Evolutionary conservation across 2,888 invertebrate genomes (phyloP), one percentile per base, ranked within the genome.

Genomic region (Nycteola revayana): DNA sequence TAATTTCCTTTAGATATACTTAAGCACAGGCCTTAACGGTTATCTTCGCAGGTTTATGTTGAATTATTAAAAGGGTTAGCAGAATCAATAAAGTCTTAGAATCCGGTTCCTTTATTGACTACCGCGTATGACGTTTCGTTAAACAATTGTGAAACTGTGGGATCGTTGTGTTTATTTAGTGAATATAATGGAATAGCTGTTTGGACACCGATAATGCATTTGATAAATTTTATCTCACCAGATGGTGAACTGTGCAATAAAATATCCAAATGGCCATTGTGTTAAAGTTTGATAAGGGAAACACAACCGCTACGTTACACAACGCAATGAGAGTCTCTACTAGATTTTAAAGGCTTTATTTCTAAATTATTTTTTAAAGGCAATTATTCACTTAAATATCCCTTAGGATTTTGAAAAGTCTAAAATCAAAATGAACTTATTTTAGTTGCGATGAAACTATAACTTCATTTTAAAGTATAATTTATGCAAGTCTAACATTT

Each of bases 71-170:
- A 47, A 54, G 47, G 34, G 31, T 43, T 47, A 40, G 38, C 42
- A 53, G 49, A 48, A 51, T 54, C 44, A 39, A 53, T 67, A 60
- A 62, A 51, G 39, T 52, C 53, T 57, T 53, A 40, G 29, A 58
- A 57, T 60, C 66, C 58, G 50, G 56, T 60, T 47, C 44, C 48
- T 53, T 50, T 58, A 48, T 48, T 43, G 44, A 39, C 29, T 36
- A 32, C 38, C 35, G 32, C 34, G 37, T 47, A 42, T 40, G 45
- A 47, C 32, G 34, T 53, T 36, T 53, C 56, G 34, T 46, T 54
- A 40, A 37, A 32, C 42, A 38, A 42, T 44, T 40, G 37, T 49
- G 43, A 35, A 52, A 51, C 28, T 51, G 47, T 54, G 42, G 29
- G 54, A 54, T 49, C 11, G 24, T 40, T 51, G 34, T 46, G 34